Conservation (phyloP, 2,797 vertebrate genomes). For the Eulemur rubriventer region DNA sequence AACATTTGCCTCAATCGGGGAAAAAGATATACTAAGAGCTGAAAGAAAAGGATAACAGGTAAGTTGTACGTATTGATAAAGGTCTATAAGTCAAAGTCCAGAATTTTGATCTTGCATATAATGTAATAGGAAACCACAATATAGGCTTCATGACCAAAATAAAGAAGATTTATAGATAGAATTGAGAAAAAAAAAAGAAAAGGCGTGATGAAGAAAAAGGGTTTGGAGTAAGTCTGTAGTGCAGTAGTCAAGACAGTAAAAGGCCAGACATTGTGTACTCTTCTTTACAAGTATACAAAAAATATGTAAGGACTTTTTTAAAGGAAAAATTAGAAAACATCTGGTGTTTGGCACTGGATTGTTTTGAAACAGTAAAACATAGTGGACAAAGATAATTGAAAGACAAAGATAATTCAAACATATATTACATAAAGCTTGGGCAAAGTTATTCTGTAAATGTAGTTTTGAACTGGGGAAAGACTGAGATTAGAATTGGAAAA, state of each 20-base stretch:
- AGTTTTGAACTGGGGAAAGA: slow-evolving; percentile 26
- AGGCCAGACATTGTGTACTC: slow-evolving; percentile 16
- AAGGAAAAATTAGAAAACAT: slow-evolving; percentile 7
- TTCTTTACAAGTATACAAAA: slow-evolving; percentile 28
- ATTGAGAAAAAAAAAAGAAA: not conserved
- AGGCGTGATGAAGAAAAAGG: not conserved
- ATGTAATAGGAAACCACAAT: slow-evolving; percentile 12
- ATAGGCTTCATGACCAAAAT: slow-evolving; percentile 19
- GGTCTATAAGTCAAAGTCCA: not conserved
- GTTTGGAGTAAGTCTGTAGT: slow-evolving; percentile 20
- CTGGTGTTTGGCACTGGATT: not conserved
- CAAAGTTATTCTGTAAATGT: not conserved
- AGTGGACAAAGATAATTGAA: not conserved
- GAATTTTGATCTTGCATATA: slow-evolving; percentile 9
- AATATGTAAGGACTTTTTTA: slow-evolving; percentile 21
- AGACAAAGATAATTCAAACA: not conserved
- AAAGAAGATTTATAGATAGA: not conserved
- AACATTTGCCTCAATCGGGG: not conserved
- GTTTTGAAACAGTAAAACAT: slow-evolving; percentile 34
- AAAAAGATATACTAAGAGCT: not conserved
- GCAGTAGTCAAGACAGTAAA: slow-evolving; percentile 50
- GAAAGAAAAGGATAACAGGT: slow-evolving; percentile 41
- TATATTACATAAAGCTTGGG: not conserved
- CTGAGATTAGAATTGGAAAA: not conserved
- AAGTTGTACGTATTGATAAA: slow-evolving; percentile 28